phyloP scores from a whole-genome alignment of 2,113 vertebrate species.

The Xiphophorus hellerii region DNA sequence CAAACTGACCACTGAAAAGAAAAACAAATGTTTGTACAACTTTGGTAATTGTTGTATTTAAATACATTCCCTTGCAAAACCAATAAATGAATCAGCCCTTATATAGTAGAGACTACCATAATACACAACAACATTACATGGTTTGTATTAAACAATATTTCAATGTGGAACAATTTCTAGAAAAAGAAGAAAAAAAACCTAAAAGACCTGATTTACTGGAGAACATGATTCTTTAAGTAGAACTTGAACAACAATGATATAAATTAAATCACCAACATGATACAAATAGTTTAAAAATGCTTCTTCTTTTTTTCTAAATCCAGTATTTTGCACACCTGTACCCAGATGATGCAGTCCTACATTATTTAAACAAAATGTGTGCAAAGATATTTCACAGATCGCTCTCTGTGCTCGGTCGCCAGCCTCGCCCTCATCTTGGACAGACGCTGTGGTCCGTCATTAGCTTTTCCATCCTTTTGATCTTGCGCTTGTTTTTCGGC shows the following conservation, averaged over 20 bases:
- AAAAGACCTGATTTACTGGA: constrained; percentile 33
- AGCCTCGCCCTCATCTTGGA: constrained; percentile 61
- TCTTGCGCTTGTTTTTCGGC: constrained; percentile 98
- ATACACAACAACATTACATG: background rate
- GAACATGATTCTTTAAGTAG: constrained; percentile 19
- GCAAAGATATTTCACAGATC: background rate
- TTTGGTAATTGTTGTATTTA: constrained; percentile 12
- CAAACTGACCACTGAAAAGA: background rate
- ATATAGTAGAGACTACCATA: background rate
- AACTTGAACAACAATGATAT: constrained; percentile 38
- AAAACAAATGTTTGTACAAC: background rate
- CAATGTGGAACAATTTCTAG: constrained; percentile 23
- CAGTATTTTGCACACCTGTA: constrained; percentile 4
- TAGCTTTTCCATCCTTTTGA: constrained; percentile 94
- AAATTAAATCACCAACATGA: constrained; percentile 27
- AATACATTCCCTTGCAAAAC: background rate
- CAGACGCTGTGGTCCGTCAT: constrained; percentile 90
- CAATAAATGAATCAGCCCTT: constrained; percentile 35
- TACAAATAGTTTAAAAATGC: constrained; percentile 7
- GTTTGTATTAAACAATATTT: constrained; percentile 2
- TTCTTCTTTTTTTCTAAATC: background rate
- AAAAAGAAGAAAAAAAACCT: background rate
- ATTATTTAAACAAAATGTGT: background rate
- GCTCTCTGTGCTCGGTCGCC: background rate
- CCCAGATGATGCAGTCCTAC: constrained; percentile 27